Evolutionary conservation across 1,140 invertebrate genomes (phyloP).

Genomic region (Procambarus virginalis): DNA sequence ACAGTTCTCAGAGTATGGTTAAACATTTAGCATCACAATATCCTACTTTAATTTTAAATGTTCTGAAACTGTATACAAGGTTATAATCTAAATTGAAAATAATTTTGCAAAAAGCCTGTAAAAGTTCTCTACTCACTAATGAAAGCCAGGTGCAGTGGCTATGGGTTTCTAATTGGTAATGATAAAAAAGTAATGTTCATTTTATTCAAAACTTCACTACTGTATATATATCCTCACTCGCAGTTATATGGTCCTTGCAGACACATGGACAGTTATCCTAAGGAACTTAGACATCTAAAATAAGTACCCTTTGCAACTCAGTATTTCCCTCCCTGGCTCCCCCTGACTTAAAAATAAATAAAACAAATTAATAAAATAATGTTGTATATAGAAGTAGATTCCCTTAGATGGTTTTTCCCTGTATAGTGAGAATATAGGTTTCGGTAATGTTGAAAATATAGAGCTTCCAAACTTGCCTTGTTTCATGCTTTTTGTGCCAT

Average conservation of each 20-base stretch:
- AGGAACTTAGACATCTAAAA: background rate
- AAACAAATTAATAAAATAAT: background rate
- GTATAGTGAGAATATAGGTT: conserved; percentile 39
- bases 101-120: too few species aligned
- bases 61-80: background rate
- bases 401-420: conserved; percentile 45
- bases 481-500: conserved; percentile 54
- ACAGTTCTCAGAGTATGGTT: background rate
- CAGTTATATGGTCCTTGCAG: too few species aligned
- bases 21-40: background rate
- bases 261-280: background rate
- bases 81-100: background rate
- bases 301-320: conserved; percentile 9
- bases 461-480: conserved; percentile 43
- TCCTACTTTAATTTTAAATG: background rate
- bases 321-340: conserved; percentile 45
- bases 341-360: background rate
- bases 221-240: too few species aligned
- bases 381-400: conserved; percentile 57
- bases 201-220: too few species aligned
- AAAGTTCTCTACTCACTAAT: too few species aligned
- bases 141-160: too few species aligned
- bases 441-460: conserved; percentile 26
- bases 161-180: background rate
- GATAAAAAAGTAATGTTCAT: background rate